These are phyloP conservation scores for cattle (Bos taurus) DNA, from an alignment of 2,113 vertebrate genomes.

Conservation along the genomic window DNA sequence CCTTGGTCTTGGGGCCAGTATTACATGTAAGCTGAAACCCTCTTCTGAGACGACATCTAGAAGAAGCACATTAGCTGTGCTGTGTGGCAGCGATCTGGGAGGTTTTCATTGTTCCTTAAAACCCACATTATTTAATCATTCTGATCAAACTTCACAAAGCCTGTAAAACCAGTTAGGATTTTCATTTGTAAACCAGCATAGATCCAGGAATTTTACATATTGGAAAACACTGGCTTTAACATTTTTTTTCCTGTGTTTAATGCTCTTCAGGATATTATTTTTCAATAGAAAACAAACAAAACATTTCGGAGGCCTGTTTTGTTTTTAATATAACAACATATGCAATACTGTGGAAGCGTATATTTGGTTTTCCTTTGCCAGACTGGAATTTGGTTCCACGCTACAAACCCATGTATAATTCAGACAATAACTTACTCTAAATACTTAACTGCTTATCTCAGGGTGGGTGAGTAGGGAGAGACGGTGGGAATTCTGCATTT, in stretches of 20 bases:
- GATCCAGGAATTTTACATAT: not conserved
- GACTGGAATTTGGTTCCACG: not conserved
- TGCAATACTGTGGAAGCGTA: not conserved
- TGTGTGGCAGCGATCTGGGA: constrained; percentile 62
- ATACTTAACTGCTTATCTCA: not conserved
- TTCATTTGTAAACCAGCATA: constrained; percentile 10
- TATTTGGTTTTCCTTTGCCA: constrained; percentile 39
- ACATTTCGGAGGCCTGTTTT: constrained; percentile 17
- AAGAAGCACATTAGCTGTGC: constrained; percentile 67
- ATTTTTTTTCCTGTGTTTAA: not conserved
- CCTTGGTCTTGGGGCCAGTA: constrained; percentile 68
- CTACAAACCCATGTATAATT: not conserved
- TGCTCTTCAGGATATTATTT: constrained; percentile 33
- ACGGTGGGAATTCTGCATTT: not conserved
- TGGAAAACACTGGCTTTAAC: not conserved
- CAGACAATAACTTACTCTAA: constrained; percentile 11
- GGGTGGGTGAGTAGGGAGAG: too few species aligned
- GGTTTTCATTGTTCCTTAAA: constrained; percentile 68
- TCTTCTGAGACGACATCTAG: constrained; percentile 75
- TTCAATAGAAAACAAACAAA: constrained; percentile 57
- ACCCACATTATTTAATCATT: constrained; percentile 54
- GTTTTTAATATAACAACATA: constrained; percentile 29
- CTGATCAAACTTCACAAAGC: constrained; percentile 48
- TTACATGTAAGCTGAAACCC: constrained; percentile 80
- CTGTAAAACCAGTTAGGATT: constrained; percentile 45